Base-by-base conservation (phyloP, 2,888 invertebrate genomes). In the Ischnus inquisitorius region DNA sequence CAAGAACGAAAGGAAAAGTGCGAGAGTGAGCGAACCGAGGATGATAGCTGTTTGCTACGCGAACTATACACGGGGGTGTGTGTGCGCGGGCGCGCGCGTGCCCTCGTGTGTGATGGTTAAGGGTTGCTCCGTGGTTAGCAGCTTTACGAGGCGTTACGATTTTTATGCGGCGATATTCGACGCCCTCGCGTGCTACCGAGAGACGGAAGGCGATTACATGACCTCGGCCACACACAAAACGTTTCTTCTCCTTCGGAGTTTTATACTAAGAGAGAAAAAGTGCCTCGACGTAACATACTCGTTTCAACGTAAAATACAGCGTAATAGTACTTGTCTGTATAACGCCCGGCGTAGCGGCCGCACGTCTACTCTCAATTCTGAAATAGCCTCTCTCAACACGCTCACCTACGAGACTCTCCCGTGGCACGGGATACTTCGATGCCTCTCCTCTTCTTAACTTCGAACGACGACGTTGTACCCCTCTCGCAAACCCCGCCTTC, bases 201-300 rank as follows among this genome's bases (percentile, higher is more conserved):
- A 78, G 74, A 82, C 82, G 78, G 43, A 78, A 78, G 62, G 57
- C 78, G 78, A 82, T 78, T 75, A 64, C 82, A 78, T 68, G 78
- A 82, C 78, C 54, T 74, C 62, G 34, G 16, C 41, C 60, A 68
- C 51, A 69, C 57, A 54, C 67, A 51, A 72, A 25, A 4, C 68
- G 62, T 72, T 78, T 62, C 62, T 65, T 62, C 28, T 64, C 16
- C 19, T 28, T 5, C 16, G n/a, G 6, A 19, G n/a, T 60, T 64
- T 51, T 64, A 48, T 28, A 72, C 16, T 22, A 51, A 48, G 46
- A 28, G 60, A 62, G 82, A 78, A 77, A 72, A 48, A 62, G 34
- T 54, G 22, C 48, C 48, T 57, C 62, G 34, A 60, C 41, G 46
- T 16, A 72, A n/a, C 25, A 22, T 57, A 72, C 25, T 43, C 48